phyloP scores from a whole-genome alignment of 53 echinoderm and acorn worm species.

The Crossaster papposus region DNA sequence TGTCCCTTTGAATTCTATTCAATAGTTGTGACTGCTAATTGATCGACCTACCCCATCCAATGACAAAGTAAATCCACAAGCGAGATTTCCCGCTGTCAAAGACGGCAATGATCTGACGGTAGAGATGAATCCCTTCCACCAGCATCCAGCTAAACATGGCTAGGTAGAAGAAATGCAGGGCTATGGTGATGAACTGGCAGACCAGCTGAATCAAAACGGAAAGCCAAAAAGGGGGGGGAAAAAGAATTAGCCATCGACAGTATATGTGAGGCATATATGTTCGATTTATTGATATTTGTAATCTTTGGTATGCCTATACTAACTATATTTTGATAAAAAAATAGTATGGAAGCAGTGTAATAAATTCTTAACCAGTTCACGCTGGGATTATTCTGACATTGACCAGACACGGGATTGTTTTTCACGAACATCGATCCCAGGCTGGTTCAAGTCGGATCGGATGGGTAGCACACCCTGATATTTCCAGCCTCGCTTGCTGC shows the following conservation, averaged over 20 bases:
- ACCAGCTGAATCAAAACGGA: constrained; percentile 1
- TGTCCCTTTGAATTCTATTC: not conserved
- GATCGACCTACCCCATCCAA: constrained; percentile 66
- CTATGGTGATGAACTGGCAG: constrained; percentile 57
- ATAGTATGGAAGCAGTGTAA: no score
- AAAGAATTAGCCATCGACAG: not conserved
- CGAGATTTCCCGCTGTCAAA: constrained; percentile 65
- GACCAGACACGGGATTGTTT: no score
- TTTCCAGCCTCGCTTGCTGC: no score
- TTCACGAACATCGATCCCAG: no score
- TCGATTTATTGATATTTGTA: no score
- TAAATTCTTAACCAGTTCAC: no score
- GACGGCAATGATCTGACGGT: constrained; percentile 60
- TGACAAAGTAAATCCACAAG: constrained; percentile 53
- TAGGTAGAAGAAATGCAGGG: constrained; percentile 64
- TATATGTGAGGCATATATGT: no score
- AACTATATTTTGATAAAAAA: no score
- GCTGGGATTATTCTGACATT: no score
- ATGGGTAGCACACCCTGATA: no score
- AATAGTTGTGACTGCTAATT: constrained; percentile 35
- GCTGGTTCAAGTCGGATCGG: no score
- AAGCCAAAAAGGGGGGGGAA: not conserved
- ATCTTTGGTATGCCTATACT: no score
- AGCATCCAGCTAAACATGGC: constrained; percentile 71
- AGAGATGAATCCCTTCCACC: constrained; percentile 66